A percentile compares a stretch with the other conserved stretches of the same genome.
Evolutionary conservation across 1,140 invertebrate genomes (phyloP).

Genomic region (Ips typographus): DNA sequence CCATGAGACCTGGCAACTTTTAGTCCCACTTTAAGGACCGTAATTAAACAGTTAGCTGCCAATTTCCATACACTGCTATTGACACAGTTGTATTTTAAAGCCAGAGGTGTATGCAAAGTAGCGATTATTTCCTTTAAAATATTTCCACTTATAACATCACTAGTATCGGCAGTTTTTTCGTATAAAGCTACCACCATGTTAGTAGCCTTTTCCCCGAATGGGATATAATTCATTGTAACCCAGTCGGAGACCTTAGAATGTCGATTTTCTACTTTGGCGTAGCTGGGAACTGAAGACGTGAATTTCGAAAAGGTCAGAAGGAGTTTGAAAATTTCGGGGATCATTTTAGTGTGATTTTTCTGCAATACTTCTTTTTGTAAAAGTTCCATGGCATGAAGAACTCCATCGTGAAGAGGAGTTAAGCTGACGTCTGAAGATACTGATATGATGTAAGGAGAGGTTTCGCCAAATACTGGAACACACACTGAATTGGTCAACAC

Average conservation of each 20-base stretch:
- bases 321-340: slow-evolving; percentile 78
- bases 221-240: slow-evolving; percentile 84
- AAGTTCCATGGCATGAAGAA: slow-evolving; percentile 77
- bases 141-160: slow-evolving; percentile 72
- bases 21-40: slow-evolving; percentile 79
- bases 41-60: slow-evolving; percentile 75
- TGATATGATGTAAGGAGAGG: slow-evolving; percentile 76
- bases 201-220: slow-evolving; percentile 84
- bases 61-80: slow-evolving; percentile 85
- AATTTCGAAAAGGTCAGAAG: slow-evolving; percentile 74
- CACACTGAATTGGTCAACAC: slow-evolving; percentile 77
- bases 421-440: slow-evolving; percentile 72
- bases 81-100: slow-evolving; percentile 81
- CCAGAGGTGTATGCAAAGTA: slow-evolving; percentile 72
- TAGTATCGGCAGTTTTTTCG: slow-evolving; percentile 74
- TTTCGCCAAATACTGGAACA: slow-evolving; percentile 80
- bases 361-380: slow-evolving; percentile 77
- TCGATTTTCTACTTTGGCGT: slow-evolving; percentile 60
- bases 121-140: slow-evolving; percentile 78
- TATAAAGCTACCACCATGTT: slow-evolving; percentile 82
- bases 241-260: slow-evolving; percentile 63
- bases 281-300: slow-evolving; percentile 69
- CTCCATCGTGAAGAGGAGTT: slow-evolving; percentile 81
- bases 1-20: slow-evolving; percentile 81
- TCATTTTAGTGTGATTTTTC: slow-evolving; percentile 66